A percentile compares a stretch with the other conserved stretches of the same genome.
Evolutionary conservation across 2,888 invertebrate species (phyloP).

Genomic region (Euspilapteryx auroguttella): DNA sequence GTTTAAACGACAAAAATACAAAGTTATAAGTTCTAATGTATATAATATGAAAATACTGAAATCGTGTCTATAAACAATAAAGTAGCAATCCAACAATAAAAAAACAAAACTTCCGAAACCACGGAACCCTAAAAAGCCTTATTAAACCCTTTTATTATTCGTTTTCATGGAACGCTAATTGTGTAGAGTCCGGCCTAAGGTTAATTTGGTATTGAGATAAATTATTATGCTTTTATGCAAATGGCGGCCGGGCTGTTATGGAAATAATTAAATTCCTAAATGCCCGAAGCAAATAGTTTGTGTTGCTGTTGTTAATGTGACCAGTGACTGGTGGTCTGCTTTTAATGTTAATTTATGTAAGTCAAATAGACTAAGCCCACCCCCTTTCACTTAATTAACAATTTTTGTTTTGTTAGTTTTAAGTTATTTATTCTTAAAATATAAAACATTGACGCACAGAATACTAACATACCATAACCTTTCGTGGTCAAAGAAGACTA

Average conservation of each 20-base stretch:
- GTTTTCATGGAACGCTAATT: constrained; percentile 40
- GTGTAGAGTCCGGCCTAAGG: constrained; percentile 36
- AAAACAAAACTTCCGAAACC: no score
- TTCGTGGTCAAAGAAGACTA: no score
- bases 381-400: neutral
- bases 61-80: no score
- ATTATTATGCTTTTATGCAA: constrained; percentile 56
- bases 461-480: no score
- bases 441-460: no score
- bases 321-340: constrained; percentile 37
- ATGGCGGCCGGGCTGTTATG: constrained; percentile 28
- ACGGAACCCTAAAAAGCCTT: constrained; percentile 12
- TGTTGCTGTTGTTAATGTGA: constrained; percentile 31
- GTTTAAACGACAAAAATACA: no score
- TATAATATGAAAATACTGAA: no score
- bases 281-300: constrained; percentile 28
- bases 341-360: constrained; percentile 8
- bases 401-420: neutral
- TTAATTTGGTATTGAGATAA: constrained; percentile 51
- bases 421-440: no score
- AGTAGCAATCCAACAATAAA: no score
- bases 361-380: neutral
- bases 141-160: constrained; percentile 55
- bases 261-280: constrained; percentile 51
- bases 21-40: no score